Evolutionary conservation across 2,888 invertebrate species (phyloP), one percentile per base, ranked within the genome.

Genomic region (Dryococelus australis): DNA sequence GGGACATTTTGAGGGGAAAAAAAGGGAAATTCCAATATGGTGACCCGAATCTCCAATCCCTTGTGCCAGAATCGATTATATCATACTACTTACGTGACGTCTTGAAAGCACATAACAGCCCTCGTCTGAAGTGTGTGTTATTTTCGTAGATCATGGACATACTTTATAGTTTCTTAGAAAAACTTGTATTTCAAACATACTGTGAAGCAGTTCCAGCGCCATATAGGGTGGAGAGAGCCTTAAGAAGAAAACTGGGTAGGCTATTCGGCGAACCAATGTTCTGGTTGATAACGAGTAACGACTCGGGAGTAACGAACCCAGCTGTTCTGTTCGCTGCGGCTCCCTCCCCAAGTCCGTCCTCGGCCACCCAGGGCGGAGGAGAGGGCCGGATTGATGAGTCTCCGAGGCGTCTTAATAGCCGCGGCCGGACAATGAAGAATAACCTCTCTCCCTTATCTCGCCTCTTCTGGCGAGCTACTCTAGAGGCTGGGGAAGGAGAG

Each of bases 311-410:
- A n/a, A 65, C 65, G 65, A 65, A 65, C 65, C 65, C 65, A 65
- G 65, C 65, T 65, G 65, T 65, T 65, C 65, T 65, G 65, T 65
- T 65, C 20, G 20, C n/a, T 65, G 65, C 65, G 8, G 24, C 65
- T 24, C 65, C 2, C 8, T 8, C 51, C 51, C 51, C n/a, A n/a
- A n/a, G n/a, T 24, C n/a, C 65, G 8, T 4, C n/a, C 65, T n/a
- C n/a, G 20, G 13, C n/a, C n/a, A 24, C 8, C 65, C 65, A 24
- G 24, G 65, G 65, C 2, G 65, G 65, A 0, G 3, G 65, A 6
- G n/a, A n/a, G n/a, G 65, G 8, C 16, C 28, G 43, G 83, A 83
- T 83, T 83, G 83, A 83, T 83, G 83, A 83, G 83, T 43, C 43
- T 83, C 83, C 28, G 20, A 43, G 43, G 83, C 28, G 83, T 43